Percentiles rank a stretch among this genome's conserved stretches.
Conservation (phyloP, 2,113 vertebrate genomes). For the Trachemys scripta region DNA sequence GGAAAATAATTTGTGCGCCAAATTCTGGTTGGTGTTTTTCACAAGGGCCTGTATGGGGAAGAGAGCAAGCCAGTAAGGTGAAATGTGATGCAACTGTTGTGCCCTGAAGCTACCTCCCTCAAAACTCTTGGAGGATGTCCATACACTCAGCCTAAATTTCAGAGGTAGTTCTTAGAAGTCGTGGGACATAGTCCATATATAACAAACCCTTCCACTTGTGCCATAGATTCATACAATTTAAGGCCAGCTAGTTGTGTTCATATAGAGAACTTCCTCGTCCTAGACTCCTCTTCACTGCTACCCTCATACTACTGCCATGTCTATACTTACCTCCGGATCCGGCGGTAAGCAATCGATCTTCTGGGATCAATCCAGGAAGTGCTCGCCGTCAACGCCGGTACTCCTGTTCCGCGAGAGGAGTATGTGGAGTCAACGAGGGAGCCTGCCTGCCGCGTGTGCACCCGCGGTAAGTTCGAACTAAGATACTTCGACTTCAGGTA, state of each 20-base stretch:
- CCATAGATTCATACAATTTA: neutral
- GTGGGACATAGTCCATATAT: neutral
- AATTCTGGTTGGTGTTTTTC: neutral
- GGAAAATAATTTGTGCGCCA: neutral
- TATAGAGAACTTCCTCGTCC: neutral
- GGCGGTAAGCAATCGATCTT: too few relatives aligned
- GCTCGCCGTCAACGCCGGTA: too few relatives aligned
- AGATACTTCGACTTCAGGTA: too few relatives aligned
- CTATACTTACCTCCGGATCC: too few relatives aligned
- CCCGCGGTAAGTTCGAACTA: too few relatives aligned
- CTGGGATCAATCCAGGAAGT: too few relatives aligned
- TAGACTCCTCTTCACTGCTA: neutral
- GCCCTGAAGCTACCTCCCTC: neutral
- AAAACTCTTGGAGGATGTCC: neutral
- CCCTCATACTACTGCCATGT: neutral
- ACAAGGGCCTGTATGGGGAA: neutral
- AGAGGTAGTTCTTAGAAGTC: neutral
- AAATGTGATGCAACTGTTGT: neutral
- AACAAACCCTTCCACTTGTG: neutral
- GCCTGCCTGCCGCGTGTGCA: too few relatives aligned
- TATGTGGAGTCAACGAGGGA: too few relatives aligned
- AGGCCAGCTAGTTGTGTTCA: neutral
- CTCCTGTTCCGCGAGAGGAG: too few relatives aligned
- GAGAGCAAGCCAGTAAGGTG: neutral
- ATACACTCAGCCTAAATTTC: neutral